Percentiles rank a stretch among this genome's conserved stretches.
Conservation (phyloP, 2,113 vertebrate genomes). For the Xyrauchen texanus region DNA sequence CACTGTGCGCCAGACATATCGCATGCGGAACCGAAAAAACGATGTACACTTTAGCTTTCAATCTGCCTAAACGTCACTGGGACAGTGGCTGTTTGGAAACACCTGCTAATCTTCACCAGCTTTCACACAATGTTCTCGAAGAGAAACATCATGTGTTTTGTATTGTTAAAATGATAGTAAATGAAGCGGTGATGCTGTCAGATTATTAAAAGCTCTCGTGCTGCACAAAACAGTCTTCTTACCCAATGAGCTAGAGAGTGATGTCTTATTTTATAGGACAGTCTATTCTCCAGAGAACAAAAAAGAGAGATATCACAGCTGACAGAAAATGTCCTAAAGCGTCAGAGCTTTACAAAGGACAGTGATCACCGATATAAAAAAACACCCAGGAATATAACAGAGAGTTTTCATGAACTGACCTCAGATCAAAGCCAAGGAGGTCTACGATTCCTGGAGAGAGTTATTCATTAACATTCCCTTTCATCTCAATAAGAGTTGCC, state of each 20-base stretch:
- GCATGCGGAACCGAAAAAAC: no score
- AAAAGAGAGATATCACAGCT: neutral
- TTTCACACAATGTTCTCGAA: slow-evolving; percentile 50
- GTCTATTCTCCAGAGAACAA: neutral
- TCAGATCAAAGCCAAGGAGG: neutral
- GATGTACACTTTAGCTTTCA: no score
- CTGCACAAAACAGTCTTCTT: neutral
- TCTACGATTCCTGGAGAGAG: no score
- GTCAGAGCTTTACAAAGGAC: neutral
- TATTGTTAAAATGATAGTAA: slow-evolving; percentile 14
- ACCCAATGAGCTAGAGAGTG: neutral
- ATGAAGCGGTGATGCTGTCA: slow-evolving; percentile 1
- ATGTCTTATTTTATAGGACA: neutral
- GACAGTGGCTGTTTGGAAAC: neutral
- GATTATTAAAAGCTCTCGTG: no score
- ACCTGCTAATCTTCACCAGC: slow-evolving; percentile 51
- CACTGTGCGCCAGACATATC: no score
- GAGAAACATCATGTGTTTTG: slow-evolving; percentile 40
- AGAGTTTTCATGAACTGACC: slow-evolving; percentile 6
- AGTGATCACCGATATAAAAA: neutral
- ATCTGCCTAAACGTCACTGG: no score
- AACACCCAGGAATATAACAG: neutral
- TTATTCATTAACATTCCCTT: no score
- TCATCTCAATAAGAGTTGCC: no score
- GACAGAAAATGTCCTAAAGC: no score